Conservation (phyloP, 2,113 vertebrate genomes). For the Gasterosteus nipponicus region DNA sequence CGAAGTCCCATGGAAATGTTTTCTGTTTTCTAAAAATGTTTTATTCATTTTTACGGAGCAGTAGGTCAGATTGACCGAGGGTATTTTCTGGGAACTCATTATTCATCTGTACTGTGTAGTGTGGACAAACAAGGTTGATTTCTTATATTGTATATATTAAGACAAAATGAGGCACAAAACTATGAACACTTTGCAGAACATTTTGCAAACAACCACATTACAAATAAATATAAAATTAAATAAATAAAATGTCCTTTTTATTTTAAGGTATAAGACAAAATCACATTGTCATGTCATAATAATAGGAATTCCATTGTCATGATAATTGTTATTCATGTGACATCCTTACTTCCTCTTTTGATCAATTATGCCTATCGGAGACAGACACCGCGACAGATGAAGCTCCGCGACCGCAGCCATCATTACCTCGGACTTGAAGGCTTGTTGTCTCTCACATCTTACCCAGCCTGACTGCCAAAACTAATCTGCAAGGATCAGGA, state of each 20-base stretch:
- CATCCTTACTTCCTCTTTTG: slow-evolving; percentile 53
- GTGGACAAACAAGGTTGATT: neutral
- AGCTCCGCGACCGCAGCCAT: slow-evolving; percentile 63
- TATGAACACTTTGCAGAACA: neutral
- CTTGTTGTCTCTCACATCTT: slow-evolving; percentile 56
- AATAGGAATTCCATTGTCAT: slow-evolving; percentile 40
- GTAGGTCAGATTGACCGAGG: slow-evolving; percentile 30
- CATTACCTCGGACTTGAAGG: slow-evolving; percentile 68
- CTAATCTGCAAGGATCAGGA: slow-evolving; percentile 34
- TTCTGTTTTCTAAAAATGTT: neutral
- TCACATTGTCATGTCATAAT: slow-evolving; percentile 15
- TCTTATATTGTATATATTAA: too few species aligned
- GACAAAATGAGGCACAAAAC: neutral
- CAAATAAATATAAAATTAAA: neutral
- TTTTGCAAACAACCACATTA: neutral
- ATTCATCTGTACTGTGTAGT: neutral
- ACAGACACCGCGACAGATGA: slow-evolving; percentile 70
- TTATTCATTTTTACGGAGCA: slow-evolving; percentile 23
- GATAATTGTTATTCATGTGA: slow-evolving; percentile 44
- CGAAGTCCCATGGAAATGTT: slow-evolving; percentile 40
- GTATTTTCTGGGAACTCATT: slow-evolving; percentile 14
- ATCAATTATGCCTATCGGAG: slow-evolving; percentile 43
- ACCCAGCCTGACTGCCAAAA: slow-evolving; percentile 34
- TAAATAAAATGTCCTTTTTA: slow-evolving; percentile 4
- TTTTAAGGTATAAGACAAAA: slow-evolving; percentile 10